Evolutionary conservation across 2,113 vertebrate genomes (phyloP), one percentile per base, ranked within the genome.

Genomic region (Rhadina sibilatrix): DNA sequence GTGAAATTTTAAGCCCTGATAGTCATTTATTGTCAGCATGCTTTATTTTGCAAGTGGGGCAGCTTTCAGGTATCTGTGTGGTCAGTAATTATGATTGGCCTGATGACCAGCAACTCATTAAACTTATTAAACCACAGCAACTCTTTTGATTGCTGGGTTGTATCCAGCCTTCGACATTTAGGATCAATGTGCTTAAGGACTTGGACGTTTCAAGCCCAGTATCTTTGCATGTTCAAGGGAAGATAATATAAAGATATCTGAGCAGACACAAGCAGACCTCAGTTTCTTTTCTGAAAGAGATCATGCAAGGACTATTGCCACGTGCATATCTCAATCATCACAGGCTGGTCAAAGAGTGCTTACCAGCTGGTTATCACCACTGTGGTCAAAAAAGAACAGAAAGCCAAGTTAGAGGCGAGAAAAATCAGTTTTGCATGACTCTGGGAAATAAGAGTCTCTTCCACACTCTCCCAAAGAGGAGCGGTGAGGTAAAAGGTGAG

Each of bases 231-330:
- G 3, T 47, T 77, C 56, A 70, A 37, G 65, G 42, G 37, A 46
- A 87, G 49, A 5, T 27, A n/a, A 44, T 14, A n/a, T 7, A 38
- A 80, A 80, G 46, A 25, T 63, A 69, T 42, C 59, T 70, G 63
- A 80, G 79, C 68, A 81, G 92, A 81, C 85, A 93, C 69, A 63
- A 74, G 85, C 5, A 28, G 76, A 63, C 49, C 38, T 56, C 93
- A 65, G n/a, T 93, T 93, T 96, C 85, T 95, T 89, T 95, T 93
- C 76, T 84, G 96, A 96, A 93, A 59, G 72, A 92, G 60, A 88
- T 81, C 69, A 28, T 78, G 79, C 88, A 95, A 77, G 44, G 46
- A 24, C 49, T 88, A 28, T 38, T 88, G 68, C 59, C 37, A 2
- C 1, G 4, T 71, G 79, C 72, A 81, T 64, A 68, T 92, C 76